A percentile compares a stretch with the other conserved stretches of the same genome.
phyloP scores from a whole-genome alignment of 2,113 vertebrate species.

The Aplodontia rufa region DNA sequence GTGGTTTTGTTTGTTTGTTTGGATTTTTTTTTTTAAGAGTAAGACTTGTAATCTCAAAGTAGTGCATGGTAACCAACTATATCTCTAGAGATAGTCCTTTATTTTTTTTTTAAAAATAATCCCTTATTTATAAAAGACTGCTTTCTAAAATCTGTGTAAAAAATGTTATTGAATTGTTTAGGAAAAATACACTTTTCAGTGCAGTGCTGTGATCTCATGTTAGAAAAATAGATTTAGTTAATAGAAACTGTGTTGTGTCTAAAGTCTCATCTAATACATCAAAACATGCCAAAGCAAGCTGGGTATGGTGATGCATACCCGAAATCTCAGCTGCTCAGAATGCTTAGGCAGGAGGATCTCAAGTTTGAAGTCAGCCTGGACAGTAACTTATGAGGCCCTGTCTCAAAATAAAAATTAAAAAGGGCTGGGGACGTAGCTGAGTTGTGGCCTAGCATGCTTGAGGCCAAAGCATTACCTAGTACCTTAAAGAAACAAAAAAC shows the following conservation, averaged over 20 bases:
- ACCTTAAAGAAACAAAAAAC: not conserved
- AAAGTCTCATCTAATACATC: conserved; percentile 5
- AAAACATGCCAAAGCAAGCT: not conserved
- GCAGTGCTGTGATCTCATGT: not conserved
- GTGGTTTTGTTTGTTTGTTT: conserved; percentile 9
- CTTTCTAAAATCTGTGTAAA: conserved; percentile 36
- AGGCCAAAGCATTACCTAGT: not conserved
- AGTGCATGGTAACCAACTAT: not conserved
- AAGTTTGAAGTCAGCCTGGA: not conserved
- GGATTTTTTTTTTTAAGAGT: not conserved
- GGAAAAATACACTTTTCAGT: conserved; percentile 14
- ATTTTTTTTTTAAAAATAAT: conserved; percentile 53
- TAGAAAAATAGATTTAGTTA: not conserved
- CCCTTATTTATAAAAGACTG: not conserved
- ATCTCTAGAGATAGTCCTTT: conserved; percentile 1
- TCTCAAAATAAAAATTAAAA: not conserved
- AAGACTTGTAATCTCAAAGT: conserved; percentile 34
- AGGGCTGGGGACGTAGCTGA: not conserved
- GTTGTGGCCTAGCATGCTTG: not conserved
- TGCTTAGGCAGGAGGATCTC: not conserved
- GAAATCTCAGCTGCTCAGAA: not conserved
- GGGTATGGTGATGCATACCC: not conserved
- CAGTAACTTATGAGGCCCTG: not conserved
- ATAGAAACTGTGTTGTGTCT: conserved; percentile 26
- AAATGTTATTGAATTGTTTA: conserved; percentile 34